Base-by-base conservation (phyloP, 2,888 invertebrate genomes). In the Agrotis exclamationis region DNA sequence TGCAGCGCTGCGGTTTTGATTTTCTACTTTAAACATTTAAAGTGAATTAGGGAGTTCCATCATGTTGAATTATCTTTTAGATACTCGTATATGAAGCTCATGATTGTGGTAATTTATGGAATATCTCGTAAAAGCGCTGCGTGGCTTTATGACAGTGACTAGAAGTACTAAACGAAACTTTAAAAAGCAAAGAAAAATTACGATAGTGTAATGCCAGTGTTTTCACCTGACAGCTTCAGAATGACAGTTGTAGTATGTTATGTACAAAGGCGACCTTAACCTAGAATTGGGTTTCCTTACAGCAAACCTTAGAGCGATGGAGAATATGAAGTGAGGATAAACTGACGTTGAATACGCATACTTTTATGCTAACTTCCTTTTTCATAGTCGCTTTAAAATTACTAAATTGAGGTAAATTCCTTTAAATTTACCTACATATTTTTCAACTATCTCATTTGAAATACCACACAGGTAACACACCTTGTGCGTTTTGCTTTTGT, bases 1-100 rank as follows among this genome's bases (percentile, higher is more conserved):
- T 80, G 70, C 63, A 70, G 51, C 28, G 58, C 28, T 63, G 58
- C 18, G 18, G 28, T 60, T 67, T 50, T 63, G 33, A 66, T 69
- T 68, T 73, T 56, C 22, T 60, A 63, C 44, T 51, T 65, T 53
- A 33, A 74, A 53, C 57, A 60, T 74, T 74, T 74, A 57, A 76
- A 74, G 78, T 67, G 28, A 73, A 54, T 70, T 65, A 53, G 16
- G 50, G 16, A 28, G 24, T 18, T 58, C 33, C 71, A 65, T 70
- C 47, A 53, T 45, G n/a, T 54, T 59, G 20, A 54, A 50, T 56
- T 51, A 13, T 39, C 39, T 39, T 39, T 39, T 39, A 39, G 39
- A 39, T 39, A n/a, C n/a, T n/a, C n/a, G n/a, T n/a, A 11, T 39
- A 39, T 39, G 39, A 39, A 9, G 39, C 39, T 39, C 39, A 39